phyloP scores from a whole-genome alignment of 2,113 vertebrate species.

The Triplophysa rosa region DNA sequence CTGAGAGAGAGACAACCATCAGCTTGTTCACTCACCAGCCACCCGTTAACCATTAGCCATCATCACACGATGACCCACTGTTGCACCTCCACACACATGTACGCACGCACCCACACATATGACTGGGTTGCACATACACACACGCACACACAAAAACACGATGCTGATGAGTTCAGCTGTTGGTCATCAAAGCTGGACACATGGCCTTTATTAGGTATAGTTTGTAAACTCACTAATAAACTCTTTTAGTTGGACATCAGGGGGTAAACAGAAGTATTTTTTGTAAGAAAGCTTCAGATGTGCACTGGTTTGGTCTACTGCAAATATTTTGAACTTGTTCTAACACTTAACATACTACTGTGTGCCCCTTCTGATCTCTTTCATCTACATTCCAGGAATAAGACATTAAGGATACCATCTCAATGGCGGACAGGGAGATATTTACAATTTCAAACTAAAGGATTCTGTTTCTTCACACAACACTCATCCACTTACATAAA shows the following conservation, averaged over 20 bases:
- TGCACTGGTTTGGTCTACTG: too few species aligned
- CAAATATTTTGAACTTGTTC: too few species aligned
- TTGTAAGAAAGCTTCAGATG: too few species aligned
- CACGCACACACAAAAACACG: background rate
- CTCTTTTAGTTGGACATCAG: too few species aligned
- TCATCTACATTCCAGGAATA: conserved; percentile 48
- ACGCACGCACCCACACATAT: background rate
- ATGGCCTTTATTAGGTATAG: too few species aligned
- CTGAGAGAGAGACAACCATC: conserved; percentile 22
- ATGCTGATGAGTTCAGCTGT: too few species aligned
- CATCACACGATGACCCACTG: conserved; percentile 8
- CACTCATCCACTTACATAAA: conserved; percentile 25
- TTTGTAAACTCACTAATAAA: too few species aligned
- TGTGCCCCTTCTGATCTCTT: conserved; percentile 26
- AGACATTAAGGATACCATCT: conserved; percentile 45
- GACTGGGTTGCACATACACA: background rate
- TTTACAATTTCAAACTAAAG: conserved; percentile 54
- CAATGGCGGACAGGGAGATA: conserved; percentile 32
- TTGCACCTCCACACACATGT: background rate
- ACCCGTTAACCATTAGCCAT: conserved; percentile 21
- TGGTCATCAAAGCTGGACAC: too few species aligned
- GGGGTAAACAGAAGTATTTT: too few species aligned
- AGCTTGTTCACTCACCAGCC: background rate
- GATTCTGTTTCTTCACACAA: conserved; percentile 30
- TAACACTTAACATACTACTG: too few species aligned